Evolutionary conservation across 1,140 invertebrate genomes (phyloP).

Genomic region (Carcinoscorpius rotundicauda): DNA sequence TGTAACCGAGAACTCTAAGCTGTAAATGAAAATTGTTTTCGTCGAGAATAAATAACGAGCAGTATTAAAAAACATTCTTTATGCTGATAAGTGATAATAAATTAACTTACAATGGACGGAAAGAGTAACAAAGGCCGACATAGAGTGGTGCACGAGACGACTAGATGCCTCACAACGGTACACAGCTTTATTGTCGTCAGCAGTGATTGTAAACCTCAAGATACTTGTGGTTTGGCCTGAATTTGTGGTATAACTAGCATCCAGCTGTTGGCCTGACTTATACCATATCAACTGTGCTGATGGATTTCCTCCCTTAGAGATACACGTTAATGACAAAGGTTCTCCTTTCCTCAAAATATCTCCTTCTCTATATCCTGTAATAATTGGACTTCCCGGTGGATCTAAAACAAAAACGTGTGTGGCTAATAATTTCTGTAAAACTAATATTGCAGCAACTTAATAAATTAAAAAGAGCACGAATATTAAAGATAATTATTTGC

Average conservation of each 20-base stretch:
- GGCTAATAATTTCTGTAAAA: too few relatives aligned
- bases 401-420: constrained; percentile 43
- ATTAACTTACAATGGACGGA: constrained; percentile 78
- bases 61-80: too few relatives aligned
- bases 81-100: too few relatives aligned
- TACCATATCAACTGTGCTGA: constrained; percentile 89
- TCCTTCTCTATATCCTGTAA: constrained; percentile 78
- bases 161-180: constrained; percentile 89
- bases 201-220: constrained; percentile 69
- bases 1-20: too few relatives aligned
- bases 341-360: constrained; percentile 77
- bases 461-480: too few relatives aligned
- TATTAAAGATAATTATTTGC: too few relatives aligned
- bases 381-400: constrained; percentile 80
- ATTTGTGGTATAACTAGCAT: constrained; percentile 59
- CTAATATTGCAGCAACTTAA: too few relatives aligned
- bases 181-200: constrained; percentile 79
- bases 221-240: constrained; percentile 71
- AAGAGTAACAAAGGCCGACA: constrained; percentile 65
- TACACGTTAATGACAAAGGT: constrained; percentile 72
- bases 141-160: constrained; percentile 64
- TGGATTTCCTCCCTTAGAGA: constrained; percentile 86
- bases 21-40: too few relatives aligned
- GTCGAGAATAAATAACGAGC: too few relatives aligned
- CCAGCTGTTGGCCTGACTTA: constrained; percentile 70